Conservation (phyloP, 1,140 invertebrate genomes). For the Cryptotermes secundus region DNA sequence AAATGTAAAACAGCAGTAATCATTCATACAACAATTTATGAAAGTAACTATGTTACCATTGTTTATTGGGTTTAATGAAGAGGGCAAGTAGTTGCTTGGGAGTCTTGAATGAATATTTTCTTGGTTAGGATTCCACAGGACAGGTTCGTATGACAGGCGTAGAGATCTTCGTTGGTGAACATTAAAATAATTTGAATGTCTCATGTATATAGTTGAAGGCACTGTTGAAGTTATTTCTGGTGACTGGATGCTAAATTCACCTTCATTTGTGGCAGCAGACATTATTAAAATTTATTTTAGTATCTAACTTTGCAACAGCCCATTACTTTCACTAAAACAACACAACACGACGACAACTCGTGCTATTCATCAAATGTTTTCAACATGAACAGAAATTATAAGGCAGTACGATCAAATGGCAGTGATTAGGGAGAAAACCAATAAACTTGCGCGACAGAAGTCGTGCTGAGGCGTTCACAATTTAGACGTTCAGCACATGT, state of each 20-base stretch:
- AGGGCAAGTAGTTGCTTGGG: neutral
- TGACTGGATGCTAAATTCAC: neutral
- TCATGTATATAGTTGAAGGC: neutral
- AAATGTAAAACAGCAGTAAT: too few species aligned
- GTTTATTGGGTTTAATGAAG: neutral
- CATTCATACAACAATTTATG: too few species aligned
- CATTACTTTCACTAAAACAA: too few species aligned
- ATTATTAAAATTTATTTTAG: neutral
- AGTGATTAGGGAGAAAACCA: too few species aligned
- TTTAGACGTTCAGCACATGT: too few species aligned
- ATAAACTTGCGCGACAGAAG: too few species aligned
- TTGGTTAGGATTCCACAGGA: neutral
- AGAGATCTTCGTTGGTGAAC: neutral
- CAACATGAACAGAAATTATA: too few species aligned
- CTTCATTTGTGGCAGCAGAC: neutral
- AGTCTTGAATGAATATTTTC: neutral
- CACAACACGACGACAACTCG: too few species aligned
- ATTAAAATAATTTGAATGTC: neutral
- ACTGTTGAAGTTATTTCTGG: constrained; percentile 7
- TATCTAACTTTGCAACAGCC: too few species aligned
- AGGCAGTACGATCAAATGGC: too few species aligned
- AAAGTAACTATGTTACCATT: neutral
- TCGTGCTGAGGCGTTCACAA: too few species aligned
- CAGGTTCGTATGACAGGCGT: neutral
- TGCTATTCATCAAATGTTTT: too few species aligned